phyloP scores from a whole-genome alignment of 2,113 vertebrate genomes.

The Oreochromis niloticus region DNA sequence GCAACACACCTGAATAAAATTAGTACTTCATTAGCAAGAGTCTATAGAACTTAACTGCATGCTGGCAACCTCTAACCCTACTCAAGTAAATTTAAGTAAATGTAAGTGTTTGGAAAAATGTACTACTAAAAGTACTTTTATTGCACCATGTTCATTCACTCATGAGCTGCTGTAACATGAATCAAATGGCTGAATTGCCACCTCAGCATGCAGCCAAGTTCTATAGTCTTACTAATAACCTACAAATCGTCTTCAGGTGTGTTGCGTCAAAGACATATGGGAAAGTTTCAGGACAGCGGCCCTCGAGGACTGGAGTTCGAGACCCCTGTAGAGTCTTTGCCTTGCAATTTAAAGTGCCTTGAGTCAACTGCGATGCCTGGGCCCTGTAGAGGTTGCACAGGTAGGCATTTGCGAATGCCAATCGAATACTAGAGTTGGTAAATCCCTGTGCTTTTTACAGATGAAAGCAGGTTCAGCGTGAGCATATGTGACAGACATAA shows the following conservation, averaged over 20 bases:
- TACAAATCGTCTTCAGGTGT: background rate
- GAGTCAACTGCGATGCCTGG: background rate
- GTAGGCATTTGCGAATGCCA: rapidly evolving
- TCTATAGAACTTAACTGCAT: no score
- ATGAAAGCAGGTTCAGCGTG: background rate
- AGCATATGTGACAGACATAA: background rate
- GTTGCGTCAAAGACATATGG: background rate
- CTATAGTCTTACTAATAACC: background rate
- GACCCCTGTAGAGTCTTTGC: background rate
- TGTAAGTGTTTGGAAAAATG: no score
- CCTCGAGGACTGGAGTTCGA: rapidly evolving
- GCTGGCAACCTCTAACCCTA: no score
- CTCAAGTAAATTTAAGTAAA: no score
- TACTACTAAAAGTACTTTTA: no score
- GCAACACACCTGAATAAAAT: no score
- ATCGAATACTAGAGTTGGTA: background rate
- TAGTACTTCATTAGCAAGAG: no score
- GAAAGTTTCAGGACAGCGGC: rapidly evolving
- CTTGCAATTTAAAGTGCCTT: background rate
- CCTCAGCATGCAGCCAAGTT: background rate
- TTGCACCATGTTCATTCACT: no score
- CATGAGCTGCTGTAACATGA: no score
- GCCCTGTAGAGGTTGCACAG: background rate
- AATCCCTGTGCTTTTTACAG: background rate
- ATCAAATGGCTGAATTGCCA: background rate